Conservation (phyloP, 1,140 invertebrate genomes). For the Ruditapes philippinarum region DNA sequence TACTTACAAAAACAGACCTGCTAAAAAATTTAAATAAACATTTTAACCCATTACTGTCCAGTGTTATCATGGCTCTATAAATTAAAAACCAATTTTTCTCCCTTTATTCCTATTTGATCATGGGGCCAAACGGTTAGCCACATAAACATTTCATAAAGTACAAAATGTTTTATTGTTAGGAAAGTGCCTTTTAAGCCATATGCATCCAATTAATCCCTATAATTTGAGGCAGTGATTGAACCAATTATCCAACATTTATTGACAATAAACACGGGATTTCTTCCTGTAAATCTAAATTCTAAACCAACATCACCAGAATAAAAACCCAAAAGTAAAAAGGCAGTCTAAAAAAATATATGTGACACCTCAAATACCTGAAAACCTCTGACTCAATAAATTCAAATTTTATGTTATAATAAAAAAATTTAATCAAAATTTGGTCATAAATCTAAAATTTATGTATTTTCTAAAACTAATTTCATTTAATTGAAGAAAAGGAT, state of each 20-base stretch:
- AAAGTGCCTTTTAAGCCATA: neutral
- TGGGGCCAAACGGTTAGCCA: constrained; percentile 4
- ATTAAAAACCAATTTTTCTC: neutral
- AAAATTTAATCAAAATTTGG: constrained; percentile 26
- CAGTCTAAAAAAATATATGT: neutral
- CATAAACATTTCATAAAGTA: constrained; percentile 16
- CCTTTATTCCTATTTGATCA: constrained; percentile 6
- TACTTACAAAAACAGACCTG: no score
- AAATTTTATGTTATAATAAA: neutral
- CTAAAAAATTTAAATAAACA: no score
- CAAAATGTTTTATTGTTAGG: constrained; percentile 10
- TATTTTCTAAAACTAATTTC: no score
- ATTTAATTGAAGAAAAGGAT: no score
- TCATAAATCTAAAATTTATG: no score
- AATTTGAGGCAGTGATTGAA: neutral
- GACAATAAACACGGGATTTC: neutral
- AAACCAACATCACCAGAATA: neutral
- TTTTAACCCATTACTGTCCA: no score
- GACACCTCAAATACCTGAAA: no score
- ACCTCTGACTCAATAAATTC: neutral
- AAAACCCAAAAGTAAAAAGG: neutral
- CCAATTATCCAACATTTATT: constrained; percentile 18
- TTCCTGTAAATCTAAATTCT: neutral
- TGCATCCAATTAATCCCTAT: neutral
- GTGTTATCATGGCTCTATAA: neutral